phyloP scores from a whole-genome alignment of 2,888 invertebrate species.

The Drosophila borealis region DNA sequence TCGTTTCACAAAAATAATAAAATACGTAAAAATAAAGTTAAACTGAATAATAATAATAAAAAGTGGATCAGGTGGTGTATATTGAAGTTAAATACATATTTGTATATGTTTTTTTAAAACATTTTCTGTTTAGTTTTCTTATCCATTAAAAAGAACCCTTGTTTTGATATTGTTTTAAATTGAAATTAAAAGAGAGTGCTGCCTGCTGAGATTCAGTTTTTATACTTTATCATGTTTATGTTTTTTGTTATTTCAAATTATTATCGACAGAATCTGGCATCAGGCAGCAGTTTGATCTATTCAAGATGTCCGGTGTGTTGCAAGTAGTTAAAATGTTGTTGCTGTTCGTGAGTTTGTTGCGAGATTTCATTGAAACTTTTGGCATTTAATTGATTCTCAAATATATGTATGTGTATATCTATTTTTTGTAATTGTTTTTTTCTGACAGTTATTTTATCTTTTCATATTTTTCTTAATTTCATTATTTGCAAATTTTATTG shows the following conservation, averaged over 20 bases:
- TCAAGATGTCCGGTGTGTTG: too few relatives aligned
- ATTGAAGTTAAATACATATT: not conserved
- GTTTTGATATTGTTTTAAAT: too few relatives aligned
- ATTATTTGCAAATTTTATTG: constrained; percentile 14
- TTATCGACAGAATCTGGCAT: too few relatives aligned
- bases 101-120: not conserved
- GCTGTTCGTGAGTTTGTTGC: constrained; percentile 21
- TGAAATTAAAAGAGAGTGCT: too few relatives aligned
- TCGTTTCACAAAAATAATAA: constrained; percentile 10
- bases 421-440: not conserved
- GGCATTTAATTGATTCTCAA: constrained; percentile 17
- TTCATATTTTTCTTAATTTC: constrained; percentile 8
- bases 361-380: constrained; percentile 33
- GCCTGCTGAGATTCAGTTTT: too few relatives aligned
- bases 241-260: too few relatives aligned
- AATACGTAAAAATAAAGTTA: not conserved
- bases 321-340: not conserved
- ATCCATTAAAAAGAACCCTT: too few relatives aligned
- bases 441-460: constrained; percentile 8
- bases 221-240: too few relatives aligned
- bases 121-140: constrained; percentile 2
- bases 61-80: not conserved
- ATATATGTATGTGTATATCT: not conserved
- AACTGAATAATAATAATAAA: constrained; percentile 1
- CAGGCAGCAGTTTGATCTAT: too few relatives aligned